These are phyloP conservation scores for Opisthocomus hoazin DNA, from an alignment of 2,113 vertebrate genomes.

Conservation along the genomic window DNA sequence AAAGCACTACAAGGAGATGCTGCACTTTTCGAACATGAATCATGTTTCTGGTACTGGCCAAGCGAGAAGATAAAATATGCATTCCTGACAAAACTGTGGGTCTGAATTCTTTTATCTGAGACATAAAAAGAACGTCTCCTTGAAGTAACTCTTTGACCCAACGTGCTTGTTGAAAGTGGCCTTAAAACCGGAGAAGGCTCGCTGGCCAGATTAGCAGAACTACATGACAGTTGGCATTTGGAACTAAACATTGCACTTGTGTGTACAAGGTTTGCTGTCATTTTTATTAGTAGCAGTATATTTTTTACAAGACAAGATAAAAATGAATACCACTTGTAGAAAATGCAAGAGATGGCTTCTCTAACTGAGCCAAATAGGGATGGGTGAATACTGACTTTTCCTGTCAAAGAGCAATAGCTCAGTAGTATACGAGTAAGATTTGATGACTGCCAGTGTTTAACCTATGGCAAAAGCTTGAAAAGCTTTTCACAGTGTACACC, in stretches of 20 bases:
- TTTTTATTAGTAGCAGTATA: not conserved
- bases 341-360: not conserved
- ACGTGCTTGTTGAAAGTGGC: not conserved
- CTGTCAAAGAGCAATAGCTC: not conserved
- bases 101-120: not conserved
- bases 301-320: not conserved
- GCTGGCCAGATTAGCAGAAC: not conserved
- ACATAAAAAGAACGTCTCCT: not conserved
- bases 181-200: not conserved
- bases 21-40: not conserved
- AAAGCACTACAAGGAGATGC: not conserved
- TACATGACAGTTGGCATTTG: not conserved
- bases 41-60: not conserved
- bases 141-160: not conserved
- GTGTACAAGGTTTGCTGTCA: not conserved
- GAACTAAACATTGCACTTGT: not conserved
- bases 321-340: not conserved
- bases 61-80: not conserved
- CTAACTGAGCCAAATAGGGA: not conserved
- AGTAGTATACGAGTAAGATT: not conserved
- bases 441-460: not conserved
- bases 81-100: not conserved
- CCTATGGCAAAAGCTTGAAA: not conserved
- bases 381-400: not conserved
- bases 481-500: not conserved